phyloP scores from a whole-genome alignment of 2,113 vertebrate genomes.

The Scatophagus argus region DNA sequence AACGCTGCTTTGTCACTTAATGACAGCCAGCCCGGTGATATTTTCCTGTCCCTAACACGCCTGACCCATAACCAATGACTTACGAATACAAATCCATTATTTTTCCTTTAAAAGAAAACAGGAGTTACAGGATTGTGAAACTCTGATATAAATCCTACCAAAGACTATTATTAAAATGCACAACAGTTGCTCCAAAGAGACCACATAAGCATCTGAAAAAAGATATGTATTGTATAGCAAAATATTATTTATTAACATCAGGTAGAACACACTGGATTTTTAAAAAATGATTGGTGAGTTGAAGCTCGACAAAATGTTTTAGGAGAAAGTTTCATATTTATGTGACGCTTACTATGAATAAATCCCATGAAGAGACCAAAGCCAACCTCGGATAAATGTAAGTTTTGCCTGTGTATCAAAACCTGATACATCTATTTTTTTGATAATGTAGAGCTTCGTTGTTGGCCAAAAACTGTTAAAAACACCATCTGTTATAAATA shows the following conservation, averaged over 20 bases:
- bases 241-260: not conserved
- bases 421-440: not conserved
- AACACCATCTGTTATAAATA: not conserved
- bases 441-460: not conserved
- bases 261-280: not conserved
- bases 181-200: conserved; percentile 10
- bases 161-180: conserved; percentile 22
- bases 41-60: no score
- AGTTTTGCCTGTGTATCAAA: not conserved
- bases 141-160: not conserved
- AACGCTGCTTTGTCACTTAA: no score
- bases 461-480: not conserved
- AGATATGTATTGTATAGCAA: no score
- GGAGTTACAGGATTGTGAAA: no score
- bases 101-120: no score
- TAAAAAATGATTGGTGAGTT: not conserved
- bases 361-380: not conserved
- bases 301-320: not conserved
- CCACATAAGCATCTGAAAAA: not conserved
- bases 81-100: no score
- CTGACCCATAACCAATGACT: no score
- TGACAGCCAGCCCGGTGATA: no score
- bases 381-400: not conserved
- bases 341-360: not conserved
- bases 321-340: not conserved